A percentile compares a stretch with the other conserved stretches of the same genome.
Conservation (phyloP, 2,888 invertebrate genomes). For the Lacanobia wlatinum region DNA sequence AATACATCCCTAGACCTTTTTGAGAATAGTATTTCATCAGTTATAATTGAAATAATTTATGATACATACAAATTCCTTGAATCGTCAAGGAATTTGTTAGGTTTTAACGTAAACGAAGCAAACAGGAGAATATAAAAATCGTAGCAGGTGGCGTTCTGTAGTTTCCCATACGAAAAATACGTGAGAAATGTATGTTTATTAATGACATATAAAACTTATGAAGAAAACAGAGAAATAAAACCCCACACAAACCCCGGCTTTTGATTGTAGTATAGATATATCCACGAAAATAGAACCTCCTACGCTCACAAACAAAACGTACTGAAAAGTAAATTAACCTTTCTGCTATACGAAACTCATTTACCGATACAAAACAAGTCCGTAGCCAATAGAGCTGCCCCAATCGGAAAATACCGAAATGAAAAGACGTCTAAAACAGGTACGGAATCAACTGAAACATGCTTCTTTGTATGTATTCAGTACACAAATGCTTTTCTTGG, state of each 20-base stretch:
- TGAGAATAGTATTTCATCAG: background rate
- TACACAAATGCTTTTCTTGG: conserved; percentile 90
- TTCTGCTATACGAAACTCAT: conserved; percentile 85
- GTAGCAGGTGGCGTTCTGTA: no score
- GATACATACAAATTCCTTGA: no score
- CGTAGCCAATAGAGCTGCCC: conserved; percentile 79
- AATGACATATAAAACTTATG: no score
- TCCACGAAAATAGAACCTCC: conserved; percentile 57
- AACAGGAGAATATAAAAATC: no score
- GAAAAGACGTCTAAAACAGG: conserved; percentile 80
- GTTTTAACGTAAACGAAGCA: no score
- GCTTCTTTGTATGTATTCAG: conserved; percentile 87
- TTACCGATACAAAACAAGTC: conserved; percentile 88
- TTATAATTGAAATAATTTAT: no score
- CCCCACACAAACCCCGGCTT: no score
- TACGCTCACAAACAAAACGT: conserved; percentile 72
- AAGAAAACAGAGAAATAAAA: conserved; percentile 2
- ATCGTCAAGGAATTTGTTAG: no score
- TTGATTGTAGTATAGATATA: no score
- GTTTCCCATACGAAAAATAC: background rate
- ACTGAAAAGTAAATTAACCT: conserved; percentile 85
- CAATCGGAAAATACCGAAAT: conserved; percentile 84
- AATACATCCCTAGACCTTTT: no score
- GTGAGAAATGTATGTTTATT: background rate
- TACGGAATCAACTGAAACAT: conserved; percentile 73